phyloP scores from a whole-genome alignment of 2,797 vertebrate species.

The Spatula versicolor region DNA sequence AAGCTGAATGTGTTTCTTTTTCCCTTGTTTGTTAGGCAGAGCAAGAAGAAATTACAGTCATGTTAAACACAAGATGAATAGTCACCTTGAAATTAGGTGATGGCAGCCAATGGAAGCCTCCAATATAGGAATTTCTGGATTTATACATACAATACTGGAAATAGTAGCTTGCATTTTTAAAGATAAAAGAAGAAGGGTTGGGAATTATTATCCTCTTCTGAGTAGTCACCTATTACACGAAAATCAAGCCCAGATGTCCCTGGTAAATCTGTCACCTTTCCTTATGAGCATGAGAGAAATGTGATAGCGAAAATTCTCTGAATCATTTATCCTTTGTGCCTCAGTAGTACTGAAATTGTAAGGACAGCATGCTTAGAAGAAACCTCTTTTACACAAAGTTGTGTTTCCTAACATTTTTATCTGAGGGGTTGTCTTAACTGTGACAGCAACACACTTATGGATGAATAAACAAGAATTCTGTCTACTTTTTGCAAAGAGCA shows the following conservation, averaged over 20 bases:
- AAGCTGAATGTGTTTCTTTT: neutral
- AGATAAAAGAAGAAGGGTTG: neutral
- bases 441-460: fast-evolving
- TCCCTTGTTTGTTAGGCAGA: neutral
- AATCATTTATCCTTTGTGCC: neutral
- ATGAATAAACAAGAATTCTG: neutral
- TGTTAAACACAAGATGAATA: neutral
- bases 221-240: neutral
- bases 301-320: neutral
- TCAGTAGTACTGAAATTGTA: neutral
- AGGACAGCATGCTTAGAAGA: neutral
- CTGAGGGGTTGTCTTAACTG: neutral
- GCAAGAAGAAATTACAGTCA: neutral
- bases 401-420: neutral
- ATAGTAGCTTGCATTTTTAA: neutral
- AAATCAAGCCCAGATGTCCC: neutral
- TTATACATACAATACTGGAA: neutral
- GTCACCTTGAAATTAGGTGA: neutral
- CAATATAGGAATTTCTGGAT: neutral
- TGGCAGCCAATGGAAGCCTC: neutral
- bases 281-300: neutral
- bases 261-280: neutral
- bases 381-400: neutral
- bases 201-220: neutral
- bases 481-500: neutral